A percentile compares a stretch with the other conserved stretches of the same genome.
Conservation (phyloP, 2,113 vertebrate species). For the Shinisaurus crocodilurus region DNA sequence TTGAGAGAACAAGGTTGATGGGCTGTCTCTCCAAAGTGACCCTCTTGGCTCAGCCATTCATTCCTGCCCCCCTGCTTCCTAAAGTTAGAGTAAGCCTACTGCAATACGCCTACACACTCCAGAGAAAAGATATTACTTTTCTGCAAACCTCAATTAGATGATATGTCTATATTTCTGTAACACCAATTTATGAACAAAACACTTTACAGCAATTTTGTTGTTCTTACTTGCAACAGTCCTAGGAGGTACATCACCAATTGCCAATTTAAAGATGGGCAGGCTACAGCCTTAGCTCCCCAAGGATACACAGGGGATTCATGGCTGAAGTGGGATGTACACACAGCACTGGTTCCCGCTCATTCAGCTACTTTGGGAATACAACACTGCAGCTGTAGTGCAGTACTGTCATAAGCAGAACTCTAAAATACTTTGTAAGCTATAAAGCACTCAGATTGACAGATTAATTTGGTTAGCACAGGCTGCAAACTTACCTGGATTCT, state of each 20-base stretch:
- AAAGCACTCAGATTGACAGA: neutral
- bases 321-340: neutral
- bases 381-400: neutral
- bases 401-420: neutral
- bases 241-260: neutral
- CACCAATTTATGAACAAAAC: neutral
- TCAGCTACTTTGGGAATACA: neutral
- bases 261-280: neutral
- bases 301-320: neutral
- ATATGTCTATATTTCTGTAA: neutral
- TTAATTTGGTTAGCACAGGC: neutral
- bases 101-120: neutral
- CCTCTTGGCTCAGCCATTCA: neutral
- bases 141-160: neutral
- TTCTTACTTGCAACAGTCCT: neutral
- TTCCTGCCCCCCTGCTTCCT: neutral
- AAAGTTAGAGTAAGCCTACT: neutral
- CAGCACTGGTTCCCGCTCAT: neutral
- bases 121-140: neutral
- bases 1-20: neutral
- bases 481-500: slow-evolving; percentile 86
- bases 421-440: neutral
- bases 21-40: neutral
- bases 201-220: neutral
- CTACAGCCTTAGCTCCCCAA: neutral